phyloP scores from a whole-genome alignment of 35 echinoderm and acorn worm species.

The Nesometra sesokonis region DNA sequence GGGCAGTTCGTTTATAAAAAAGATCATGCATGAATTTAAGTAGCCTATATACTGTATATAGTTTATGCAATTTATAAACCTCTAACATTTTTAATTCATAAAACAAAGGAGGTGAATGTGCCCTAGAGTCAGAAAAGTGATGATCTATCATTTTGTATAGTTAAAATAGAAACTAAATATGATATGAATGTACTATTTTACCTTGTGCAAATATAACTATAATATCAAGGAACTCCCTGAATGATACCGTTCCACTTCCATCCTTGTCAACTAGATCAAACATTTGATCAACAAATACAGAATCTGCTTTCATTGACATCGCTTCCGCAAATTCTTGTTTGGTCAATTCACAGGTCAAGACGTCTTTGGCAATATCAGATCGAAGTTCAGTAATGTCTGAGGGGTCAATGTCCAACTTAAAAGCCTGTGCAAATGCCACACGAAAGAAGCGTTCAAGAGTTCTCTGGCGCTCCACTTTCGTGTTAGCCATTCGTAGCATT shows the following conservation, averaged over 20 bases:
- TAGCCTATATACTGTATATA: no score
- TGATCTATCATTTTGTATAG: no score
- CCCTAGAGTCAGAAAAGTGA: no score
- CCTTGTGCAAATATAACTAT: constrained; percentile 96
- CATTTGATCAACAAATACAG: constrained; percentile 94
- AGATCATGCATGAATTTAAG: no score
- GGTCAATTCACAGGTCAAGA: constrained; percentile 79
- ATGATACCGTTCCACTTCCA: constrained; percentile 70
- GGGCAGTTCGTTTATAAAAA: no score
- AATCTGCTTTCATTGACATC: constrained; percentile 75
- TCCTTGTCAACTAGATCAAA: constrained; percentile 97
- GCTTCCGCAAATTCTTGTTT: constrained; percentile 94
- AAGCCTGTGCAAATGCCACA: constrained; percentile 81
- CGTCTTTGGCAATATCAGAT: constrained; percentile 52
- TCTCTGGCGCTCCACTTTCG: constrained; percentile 73
- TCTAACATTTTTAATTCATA: no score
- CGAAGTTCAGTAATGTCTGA: constrained; percentile 35
- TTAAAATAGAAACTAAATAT: no score
- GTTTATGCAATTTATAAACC: no score
- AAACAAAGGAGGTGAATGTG: no score
- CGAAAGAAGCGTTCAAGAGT: constrained; percentile 81
- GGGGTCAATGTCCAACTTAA: constrained; percentile 48
- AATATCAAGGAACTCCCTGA: constrained; percentile 93
- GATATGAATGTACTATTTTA: neutral
- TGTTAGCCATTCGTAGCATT: constrained; percentile 57